A percentile compares a stretch with the other conserved stretches of the same genome.
Evolutionary conservation across 2,797 vertebrate genomes (phyloP).

Genomic region (Phaenicophaeus curvirostris): DNA sequence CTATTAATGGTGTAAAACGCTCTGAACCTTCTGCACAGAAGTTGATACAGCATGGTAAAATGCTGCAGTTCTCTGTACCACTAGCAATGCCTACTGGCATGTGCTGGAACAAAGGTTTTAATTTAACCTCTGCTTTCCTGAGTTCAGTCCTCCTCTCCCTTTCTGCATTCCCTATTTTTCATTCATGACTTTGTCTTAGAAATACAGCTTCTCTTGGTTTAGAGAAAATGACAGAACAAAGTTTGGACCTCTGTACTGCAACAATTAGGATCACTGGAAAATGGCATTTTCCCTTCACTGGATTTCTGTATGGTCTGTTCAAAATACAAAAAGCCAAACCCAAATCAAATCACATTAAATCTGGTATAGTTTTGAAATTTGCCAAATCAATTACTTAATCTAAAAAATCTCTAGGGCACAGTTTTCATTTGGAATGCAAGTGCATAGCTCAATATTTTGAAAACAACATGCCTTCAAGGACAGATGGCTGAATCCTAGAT

Average conservation of each 20-base stretch:
- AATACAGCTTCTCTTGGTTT: not conserved
- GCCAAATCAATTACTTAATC: slow-evolving; percentile 47
- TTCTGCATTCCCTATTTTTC: not conserved
- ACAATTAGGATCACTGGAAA: not conserved
- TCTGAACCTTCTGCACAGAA: not conserved
- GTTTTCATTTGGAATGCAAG: slow-evolving; percentile 30
- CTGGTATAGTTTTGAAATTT: slow-evolving; percentile 55
- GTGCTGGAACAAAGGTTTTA: not conserved
- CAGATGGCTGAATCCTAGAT: not conserved
- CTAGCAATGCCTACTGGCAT: not conserved
- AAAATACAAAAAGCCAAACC: slow-evolving; percentile 39
- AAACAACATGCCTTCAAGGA: not conserved
- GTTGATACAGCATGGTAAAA: not conserved
- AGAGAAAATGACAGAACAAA: not conserved
- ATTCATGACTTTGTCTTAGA: not conserved
- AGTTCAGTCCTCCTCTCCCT: not conserved
- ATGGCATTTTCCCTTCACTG: slow-evolving; percentile 2
- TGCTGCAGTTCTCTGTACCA: not conserved
- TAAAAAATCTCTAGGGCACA: slow-evolving; percentile 32
- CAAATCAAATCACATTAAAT: slow-evolving; percentile 52
- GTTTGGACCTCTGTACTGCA: not conserved
- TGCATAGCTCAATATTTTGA: not conserved
- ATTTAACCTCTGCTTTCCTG: not conserved
- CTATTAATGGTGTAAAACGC: not conserved
- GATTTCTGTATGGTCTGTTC: slow-evolving; percentile 28